Percentiles rank a stretch among this genome's conserved stretches.
Conservation (phyloP, 2,888 invertebrate genomes). For the Lithophane leautieri region DNA sequence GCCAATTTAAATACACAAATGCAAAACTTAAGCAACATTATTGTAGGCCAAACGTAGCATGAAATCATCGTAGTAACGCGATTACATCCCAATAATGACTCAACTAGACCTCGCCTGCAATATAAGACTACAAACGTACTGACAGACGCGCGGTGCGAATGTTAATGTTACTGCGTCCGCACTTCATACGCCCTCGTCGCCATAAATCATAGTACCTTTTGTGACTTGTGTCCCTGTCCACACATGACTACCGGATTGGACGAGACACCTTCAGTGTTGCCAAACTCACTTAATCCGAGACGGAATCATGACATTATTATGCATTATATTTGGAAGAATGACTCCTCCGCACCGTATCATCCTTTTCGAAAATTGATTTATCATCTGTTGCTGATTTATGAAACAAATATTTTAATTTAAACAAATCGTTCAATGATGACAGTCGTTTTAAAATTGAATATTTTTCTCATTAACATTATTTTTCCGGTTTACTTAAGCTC, state of each 20-base stretch:
- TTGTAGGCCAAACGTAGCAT: constrained; percentile 47
- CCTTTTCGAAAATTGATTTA: constrained; percentile 26
- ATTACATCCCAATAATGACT: constrained; percentile 67
- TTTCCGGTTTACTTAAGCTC: constrained; percentile 38
- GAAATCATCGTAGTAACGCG: constrained; percentile 46
- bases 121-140: constrained; percentile 61
- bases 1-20: constrained; percentile 23
- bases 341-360: not conserved
- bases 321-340: constrained; percentile 20
- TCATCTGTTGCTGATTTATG: constrained; percentile 1
- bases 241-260: constrained; percentile 70
- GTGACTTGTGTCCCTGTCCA: constrained; percentile 74
- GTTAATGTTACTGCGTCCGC: constrained; percentile 70
- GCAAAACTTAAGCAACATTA: constrained; percentile 29
- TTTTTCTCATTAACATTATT: constrained; percentile 40
- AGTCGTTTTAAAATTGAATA: constrained; percentile 26
- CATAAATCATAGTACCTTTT: constrained; percentile 84
- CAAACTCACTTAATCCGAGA: constrained; percentile 56
- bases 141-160: constrained; percentile 74
- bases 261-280: constrained; percentile 53
- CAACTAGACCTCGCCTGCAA: constrained; percentile 60
- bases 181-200: constrained; percentile 57
- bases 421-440: constrained; percentile 23
- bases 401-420: constrained; percentile 29
- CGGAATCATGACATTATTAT: constrained; percentile 20